Evolutionary conservation across 2,113 vertebrate species (phyloP).

Genomic region (Erythrocercus mccallii): DNA sequence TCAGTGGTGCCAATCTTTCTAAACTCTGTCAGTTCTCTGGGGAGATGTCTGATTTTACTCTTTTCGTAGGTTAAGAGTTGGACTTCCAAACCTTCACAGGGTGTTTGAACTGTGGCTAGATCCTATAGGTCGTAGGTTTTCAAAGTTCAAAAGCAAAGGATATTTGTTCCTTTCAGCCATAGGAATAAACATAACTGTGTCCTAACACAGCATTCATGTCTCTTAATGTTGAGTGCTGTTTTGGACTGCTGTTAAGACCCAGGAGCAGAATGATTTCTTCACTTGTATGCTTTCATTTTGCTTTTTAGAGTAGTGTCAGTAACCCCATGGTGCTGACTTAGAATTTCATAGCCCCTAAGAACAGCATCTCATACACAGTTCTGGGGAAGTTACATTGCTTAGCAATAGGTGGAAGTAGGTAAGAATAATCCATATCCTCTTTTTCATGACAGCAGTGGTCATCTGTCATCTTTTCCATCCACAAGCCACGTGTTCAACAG

Average conservation of each 20-base stretch:
- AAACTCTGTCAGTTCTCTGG: not conserved
- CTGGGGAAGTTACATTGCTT: not conserved
- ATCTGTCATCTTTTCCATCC: not conserved
- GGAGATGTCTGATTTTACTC: not conserved
- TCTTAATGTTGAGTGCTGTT: not conserved
- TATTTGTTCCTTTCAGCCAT: not conserved
- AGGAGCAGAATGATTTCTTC: not conserved
- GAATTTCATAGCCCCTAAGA: not conserved
- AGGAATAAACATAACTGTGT: not conserved
- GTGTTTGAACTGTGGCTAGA: not conserved
- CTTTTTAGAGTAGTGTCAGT: not conserved
- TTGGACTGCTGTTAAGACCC: not conserved
- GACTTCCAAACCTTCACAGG: not conserved
- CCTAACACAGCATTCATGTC: not conserved
- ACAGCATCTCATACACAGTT: not conserved
- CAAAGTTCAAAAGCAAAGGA: not conserved
- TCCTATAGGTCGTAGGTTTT: not conserved
- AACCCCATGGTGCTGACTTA: not conserved
- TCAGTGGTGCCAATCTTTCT: not conserved
- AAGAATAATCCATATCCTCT: not conserved
- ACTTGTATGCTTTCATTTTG: not conserved
- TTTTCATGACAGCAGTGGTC: not conserved
- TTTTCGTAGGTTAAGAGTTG: not conserved
- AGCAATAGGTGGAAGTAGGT: not conserved
- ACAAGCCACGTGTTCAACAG: not conserved